Conservation (phyloP, 2,113 vertebrate species). For the Ranitomeya imitator region DNA sequence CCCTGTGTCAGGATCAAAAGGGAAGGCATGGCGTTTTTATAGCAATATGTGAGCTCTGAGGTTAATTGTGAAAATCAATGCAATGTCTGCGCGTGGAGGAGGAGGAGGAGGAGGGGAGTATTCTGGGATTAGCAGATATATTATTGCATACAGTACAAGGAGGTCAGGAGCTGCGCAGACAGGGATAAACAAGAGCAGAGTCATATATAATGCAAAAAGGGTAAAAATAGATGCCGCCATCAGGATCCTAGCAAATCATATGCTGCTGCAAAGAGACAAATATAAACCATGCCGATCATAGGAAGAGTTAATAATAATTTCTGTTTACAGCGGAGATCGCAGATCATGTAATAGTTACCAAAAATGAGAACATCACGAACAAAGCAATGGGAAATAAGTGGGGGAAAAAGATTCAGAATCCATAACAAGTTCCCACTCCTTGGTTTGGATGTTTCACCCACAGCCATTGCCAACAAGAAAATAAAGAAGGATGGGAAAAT, state of each 20-base stretch:
- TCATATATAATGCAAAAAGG: slow-evolving; percentile 51
- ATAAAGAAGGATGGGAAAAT: neutral
- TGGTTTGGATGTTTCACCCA: neutral
- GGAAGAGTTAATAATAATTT: slow-evolving; percentile 29
- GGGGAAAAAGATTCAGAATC: neutral
- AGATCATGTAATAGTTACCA: neutral
- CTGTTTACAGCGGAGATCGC: neutral
- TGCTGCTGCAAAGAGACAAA: slow-evolving; percentile 3
- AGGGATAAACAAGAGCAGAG: slow-evolving; percentile 45
- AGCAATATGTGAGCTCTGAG: slow-evolving; percentile 52
- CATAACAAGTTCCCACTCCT: neutral
- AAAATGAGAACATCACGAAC: neutral
- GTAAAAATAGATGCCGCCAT: slow-evolving; percentile 35
- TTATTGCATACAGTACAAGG: slow-evolving; percentile 9
- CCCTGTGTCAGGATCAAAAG: slow-evolving; percentile 16
- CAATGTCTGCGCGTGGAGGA: slow-evolving; percentile 37
- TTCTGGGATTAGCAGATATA: slow-evolving; percentile 43
- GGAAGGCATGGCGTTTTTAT: slow-evolving; percentile 44
- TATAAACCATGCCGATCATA: neutral
- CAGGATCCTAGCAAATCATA: slow-evolving; percentile 18
- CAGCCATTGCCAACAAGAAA: neutral
- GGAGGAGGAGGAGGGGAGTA: neutral
- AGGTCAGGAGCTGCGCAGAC: slow-evolving; percentile 49
- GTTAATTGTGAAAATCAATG: slow-evolving; percentile 58
- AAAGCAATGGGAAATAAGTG: neutral